A percentile compares a stretch with the other conserved stretches of the same genome.
Evolutionary conservation across 2,113 vertebrate genomes (phyloP).

Genomic region (Prunella fulvescens): DNA sequence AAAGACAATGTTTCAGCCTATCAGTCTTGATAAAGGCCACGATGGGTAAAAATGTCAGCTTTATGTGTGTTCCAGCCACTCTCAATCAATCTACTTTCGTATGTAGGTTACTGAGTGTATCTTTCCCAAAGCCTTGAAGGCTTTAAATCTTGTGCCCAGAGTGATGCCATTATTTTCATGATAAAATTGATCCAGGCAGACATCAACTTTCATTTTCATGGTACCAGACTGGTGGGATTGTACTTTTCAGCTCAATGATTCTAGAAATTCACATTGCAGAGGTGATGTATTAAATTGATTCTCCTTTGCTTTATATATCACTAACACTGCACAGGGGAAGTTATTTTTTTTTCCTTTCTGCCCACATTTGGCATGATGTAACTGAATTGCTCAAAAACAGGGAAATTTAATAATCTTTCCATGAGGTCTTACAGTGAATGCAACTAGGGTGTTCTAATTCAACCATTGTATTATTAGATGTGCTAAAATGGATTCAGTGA

Average conservation of each 20-base stretch:
- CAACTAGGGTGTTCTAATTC: neutral
- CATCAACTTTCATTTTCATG: conserved; percentile 52
- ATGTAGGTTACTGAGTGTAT: conserved; percentile 28
- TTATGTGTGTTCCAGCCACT: conserved; percentile 12
- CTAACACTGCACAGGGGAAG: neutral
- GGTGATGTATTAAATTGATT: conserved; percentile 37
- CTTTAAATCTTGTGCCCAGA: conserved; percentile 23
- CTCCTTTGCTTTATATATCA: conserved; percentile 4
- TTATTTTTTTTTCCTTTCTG: neutral
- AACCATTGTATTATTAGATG: neutral
- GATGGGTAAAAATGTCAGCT: neutral
- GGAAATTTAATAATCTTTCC: neutral
- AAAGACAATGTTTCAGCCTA: conserved; percentile 16
- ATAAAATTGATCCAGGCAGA: conserved; percentile 48
- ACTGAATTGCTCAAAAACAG: neutral
- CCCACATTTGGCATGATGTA: neutral
- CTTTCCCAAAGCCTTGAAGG: conserved; percentile 27
- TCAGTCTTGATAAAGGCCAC: conserved; percentile 14
- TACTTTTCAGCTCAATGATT: conserved; percentile 60
- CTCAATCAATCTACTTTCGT: conserved; percentile 4
- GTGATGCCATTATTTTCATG: conserved; percentile 9
- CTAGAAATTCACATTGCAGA: conserved; percentile 50
- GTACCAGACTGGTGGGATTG: conserved; percentile 57
- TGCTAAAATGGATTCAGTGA: neutral
- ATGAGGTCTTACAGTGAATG: neutral